Conservation (phyloP, 2,113 vertebrate species). For the Serinus canaria region DNA sequence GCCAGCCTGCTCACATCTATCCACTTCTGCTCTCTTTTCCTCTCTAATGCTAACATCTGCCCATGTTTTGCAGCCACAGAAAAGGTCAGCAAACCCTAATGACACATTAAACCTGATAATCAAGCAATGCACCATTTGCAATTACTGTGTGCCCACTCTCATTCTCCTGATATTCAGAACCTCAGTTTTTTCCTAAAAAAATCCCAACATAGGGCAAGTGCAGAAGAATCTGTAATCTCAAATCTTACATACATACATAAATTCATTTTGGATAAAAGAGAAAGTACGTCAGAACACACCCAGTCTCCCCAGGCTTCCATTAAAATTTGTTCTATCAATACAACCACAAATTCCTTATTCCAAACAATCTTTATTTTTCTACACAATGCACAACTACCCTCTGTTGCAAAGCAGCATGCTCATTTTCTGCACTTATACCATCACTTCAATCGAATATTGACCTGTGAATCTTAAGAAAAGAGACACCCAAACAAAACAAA, state of each 20-base stretch:
- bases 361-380: background rate
- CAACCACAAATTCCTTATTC: background rate
- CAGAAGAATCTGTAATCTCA: background rate
- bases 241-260: accelerated
- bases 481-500: background rate
- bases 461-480: background rate
- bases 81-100: conserved; percentile 18
- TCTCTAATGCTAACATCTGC: conserved; percentile 31
- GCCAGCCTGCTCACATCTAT: background rate
- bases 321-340: background rate
- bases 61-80: background rate
- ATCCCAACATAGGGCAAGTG: background rate
- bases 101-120: background rate
- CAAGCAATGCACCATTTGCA: background rate
- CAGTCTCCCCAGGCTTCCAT: background rate
- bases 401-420: background rate
- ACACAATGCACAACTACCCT: background rate
- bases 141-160: accelerated
- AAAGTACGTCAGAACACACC: background rate
- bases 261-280: background rate
- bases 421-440: background rate
- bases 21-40: conserved; percentile 7
- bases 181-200: background rate
- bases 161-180: background rate
- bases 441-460: background rate